Percentiles rank a stretch among this genome's conserved stretches.
phyloP scores from a whole-genome alignment of 2,797 vertebrate species.

The Anisognathus igniventris region DNA sequence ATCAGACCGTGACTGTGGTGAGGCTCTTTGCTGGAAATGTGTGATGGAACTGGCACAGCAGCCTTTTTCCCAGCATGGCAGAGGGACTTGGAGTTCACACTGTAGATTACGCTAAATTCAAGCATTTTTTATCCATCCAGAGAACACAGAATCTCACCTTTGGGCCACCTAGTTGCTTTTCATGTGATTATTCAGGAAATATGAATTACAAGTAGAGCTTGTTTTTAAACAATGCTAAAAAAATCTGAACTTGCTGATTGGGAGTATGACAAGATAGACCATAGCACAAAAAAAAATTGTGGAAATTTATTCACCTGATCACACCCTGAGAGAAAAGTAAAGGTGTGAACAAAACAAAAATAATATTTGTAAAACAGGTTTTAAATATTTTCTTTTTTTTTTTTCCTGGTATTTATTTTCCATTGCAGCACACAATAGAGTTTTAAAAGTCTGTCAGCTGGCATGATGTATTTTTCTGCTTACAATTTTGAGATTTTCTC shows the following conservation, averaged over 20 bases:
- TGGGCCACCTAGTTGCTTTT: not conserved
- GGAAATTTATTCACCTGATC: conserved; percentile 1
- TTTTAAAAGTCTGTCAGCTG: not conserved
- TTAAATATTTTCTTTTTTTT: not conserved
- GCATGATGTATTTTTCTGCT: not conserved
- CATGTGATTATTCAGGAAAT: not conserved
- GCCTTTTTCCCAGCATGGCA: not conserved
- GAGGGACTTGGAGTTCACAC: not conserved
- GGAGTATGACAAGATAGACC: not conserved
- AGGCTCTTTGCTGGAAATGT: not conserved
- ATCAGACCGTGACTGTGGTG: not conserved
- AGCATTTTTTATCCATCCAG: not conserved
- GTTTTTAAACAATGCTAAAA: not conserved
- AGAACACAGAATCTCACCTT: not conserved
- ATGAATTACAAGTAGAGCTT: not conserved
- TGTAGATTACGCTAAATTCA: not conserved
- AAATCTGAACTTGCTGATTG: not conserved
- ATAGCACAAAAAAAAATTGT: not conserved
- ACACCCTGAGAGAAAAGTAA: not conserved
- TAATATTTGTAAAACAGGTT: not conserved
- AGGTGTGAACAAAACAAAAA: not conserved
- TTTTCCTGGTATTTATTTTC: not conserved
- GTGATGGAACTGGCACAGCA: not conserved
- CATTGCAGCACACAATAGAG: not conserved
- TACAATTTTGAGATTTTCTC: not conserved